Percentiles rank a stretch among this genome's conserved stretches.
Evolutionary conservation across 2,113 vertebrate genomes (phyloP).

Genomic region (Climacteris rufus): DNA sequence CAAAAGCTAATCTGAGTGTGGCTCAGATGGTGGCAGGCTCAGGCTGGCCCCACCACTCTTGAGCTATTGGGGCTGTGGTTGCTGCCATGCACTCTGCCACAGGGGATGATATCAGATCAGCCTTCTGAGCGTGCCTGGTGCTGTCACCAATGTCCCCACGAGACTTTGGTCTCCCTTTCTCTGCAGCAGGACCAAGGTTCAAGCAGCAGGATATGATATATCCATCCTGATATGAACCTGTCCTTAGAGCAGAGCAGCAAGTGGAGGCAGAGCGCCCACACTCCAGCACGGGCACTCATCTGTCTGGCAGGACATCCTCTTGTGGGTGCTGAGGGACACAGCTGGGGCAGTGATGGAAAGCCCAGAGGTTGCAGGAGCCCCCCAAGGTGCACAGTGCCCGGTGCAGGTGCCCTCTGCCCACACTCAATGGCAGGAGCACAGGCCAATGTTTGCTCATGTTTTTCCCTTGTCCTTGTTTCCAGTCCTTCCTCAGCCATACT

Average conservation of each 20-base stretch:
- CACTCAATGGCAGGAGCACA: neutral
- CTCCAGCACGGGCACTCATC: neutral
- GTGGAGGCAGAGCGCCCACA: neutral
- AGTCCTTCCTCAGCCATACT: neutral
- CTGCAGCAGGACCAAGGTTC: neutral
- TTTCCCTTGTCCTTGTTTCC: neutral
- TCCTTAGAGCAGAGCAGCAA: neutral
- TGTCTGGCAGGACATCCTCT: neutral
- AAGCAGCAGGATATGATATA: neutral
- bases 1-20: too few relatives aligned
- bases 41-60: too few relatives aligned
- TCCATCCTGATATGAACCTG: neutral
- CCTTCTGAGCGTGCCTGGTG: neutral
- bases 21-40: too few relatives aligned
- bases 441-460: fast-evolving
- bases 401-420: neutral
- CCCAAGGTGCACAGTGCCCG: neutral
- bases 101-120: neutral
- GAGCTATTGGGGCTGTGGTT: too few relatives aligned
- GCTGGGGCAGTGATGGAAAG: neutral
- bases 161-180: neutral
- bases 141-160: neutral
- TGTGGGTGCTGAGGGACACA: neutral
- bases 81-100: too few relatives aligned
- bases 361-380: neutral